Percentiles rank a stretch among this genome's conserved stretches.
These are phyloP conservation scores for Anguilla obscura DNA, from an alignment of 2,797 vertebrate genomes.

Conservation along the genomic window DNA sequence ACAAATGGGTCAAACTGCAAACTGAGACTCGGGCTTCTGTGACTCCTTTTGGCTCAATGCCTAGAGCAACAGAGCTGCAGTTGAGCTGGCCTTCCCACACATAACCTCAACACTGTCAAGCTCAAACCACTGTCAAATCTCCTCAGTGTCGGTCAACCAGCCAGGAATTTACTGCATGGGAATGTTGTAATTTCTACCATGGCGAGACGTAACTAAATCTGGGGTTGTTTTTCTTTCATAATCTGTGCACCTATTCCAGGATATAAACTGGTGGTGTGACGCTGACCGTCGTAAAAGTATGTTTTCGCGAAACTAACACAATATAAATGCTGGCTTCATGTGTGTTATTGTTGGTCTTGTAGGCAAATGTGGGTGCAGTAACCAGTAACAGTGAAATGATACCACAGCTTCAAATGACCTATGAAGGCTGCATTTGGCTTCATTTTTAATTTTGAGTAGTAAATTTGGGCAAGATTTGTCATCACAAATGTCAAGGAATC, in stretches of 20 bases:
- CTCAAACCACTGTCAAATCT: slow-evolving; percentile 8
- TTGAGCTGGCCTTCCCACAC: slow-evolving; percentile 3
- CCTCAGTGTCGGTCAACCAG: neutral
- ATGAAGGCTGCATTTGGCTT: neutral
- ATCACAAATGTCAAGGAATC: neutral
- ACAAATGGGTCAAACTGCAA: slow-evolving; percentile 10
- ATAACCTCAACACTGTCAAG: slow-evolving; percentile 7
- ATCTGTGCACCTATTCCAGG: slow-evolving; percentile 3
- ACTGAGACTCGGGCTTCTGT: neutral
- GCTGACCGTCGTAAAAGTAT: neutral
- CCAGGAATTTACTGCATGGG: slow-evolving; percentile 7
- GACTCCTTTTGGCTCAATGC: slow-evolving; percentile 15
- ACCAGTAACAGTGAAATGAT: neutral
- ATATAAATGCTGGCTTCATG: slow-evolving; percentile 5
- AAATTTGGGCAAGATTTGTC: neutral
- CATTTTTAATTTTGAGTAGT: neutral
- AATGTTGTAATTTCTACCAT: slow-evolving; percentile 17
- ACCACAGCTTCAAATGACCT: neutral
- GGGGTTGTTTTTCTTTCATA: slow-evolving; percentile 16
- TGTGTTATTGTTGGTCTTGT: neutral
- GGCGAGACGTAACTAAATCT: neutral
- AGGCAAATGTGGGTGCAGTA: neutral
- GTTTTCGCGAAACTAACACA: neutral
- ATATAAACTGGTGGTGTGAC: neutral
- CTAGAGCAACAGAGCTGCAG: slow-evolving; percentile 17